Base-by-base conservation (phyloP, 2,797 vertebrate species). In the Microhierax caerulescens region DNA sequence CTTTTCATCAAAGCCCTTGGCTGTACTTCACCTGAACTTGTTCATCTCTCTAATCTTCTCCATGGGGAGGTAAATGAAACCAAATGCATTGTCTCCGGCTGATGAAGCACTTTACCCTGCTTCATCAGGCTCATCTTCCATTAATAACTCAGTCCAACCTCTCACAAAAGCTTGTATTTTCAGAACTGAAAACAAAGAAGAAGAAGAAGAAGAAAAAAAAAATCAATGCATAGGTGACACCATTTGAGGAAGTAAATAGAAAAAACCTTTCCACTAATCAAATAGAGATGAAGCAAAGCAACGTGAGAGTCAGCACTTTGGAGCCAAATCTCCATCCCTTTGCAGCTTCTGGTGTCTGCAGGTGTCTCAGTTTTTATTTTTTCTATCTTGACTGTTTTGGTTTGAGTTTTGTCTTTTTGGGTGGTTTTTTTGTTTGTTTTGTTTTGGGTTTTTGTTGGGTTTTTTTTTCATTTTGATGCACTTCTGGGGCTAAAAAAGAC, bases 41-140 rank as follows among this genome's bases (percentile, higher is more conserved):
- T 43, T 93, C 74, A 41, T 50, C 54, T 53, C 48, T 92, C 73
- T 89, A 9, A 76, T 84, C 59, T 68, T 12, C 19, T 39, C 85
- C 2, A 0, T 41, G 54, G 80, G 77, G 94, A 93, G 53, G 39
- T 21, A 53, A 88, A 76, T n/a, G 59, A 94, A 92, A 79, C 69
- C 54, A 67, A 69, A 7, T 1, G 13, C 51, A n/a, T 67, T 32
- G 25, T 65, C 84, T 90, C 74, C 87, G 80, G 39, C 2, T 93
- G 85, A 79, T n/a, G 83, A 73, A 92, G 32, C 39, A 13, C 51
- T 92, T 92, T 32, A 73, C 28, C 69, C 82, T 86, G 83, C 73
- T 43, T 64, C 59, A n/a, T 8, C 27, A 74, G 51, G 25, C 23
- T 78, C 80, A 20, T 45, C 39, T 59, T 6, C 79, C 73, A 48